Percentiles rank a stretch among this genome's conserved stretches.
Evolutionary conservation across 2,888 invertebrate genomes (phyloP).

Genomic region (Sisyra terminalis): DNA sequence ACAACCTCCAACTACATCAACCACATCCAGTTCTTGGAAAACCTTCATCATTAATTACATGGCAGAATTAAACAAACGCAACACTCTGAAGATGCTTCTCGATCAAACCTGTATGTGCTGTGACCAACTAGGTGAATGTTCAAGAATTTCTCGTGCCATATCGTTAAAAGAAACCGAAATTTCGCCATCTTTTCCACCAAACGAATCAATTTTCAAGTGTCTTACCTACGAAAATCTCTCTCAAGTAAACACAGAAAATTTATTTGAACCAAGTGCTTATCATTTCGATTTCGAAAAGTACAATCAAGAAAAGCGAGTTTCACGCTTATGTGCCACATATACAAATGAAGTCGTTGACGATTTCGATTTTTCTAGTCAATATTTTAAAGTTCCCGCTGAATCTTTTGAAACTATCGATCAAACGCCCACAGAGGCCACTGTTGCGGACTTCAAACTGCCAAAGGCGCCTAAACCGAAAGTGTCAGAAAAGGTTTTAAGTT

Average conservation of each 20-base stretch:
- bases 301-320: slow-evolving; percentile 11
- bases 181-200: background rate
- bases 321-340: background rate
- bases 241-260: background rate
- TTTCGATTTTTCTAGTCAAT: background rate
- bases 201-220: slow-evolving; percentile 1
- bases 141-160: slow-evolving; percentile 14
- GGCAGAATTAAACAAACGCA: slow-evolving; percentile 26
- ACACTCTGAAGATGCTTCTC: background rate
- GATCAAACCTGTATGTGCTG: slow-evolving; percentile 29
- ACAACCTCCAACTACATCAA: no score
- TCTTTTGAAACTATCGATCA: no score
- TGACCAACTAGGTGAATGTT: slow-evolving; percentile 28
- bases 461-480: background rate
- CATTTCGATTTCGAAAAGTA: slow-evolving; percentile 16
- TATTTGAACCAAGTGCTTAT: slow-evolving; percentile 3
- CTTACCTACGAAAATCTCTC: slow-evolving; percentile 2
- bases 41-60: slow-evolving; percentile 20
- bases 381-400: background rate
- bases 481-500: background rate
- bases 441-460: no score
- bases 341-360: background rate
- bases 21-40: background rate
- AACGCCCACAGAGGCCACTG: no score
- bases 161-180: slow-evolving; percentile 11